Base-by-base conservation (phyloP, 92 coral and sea anemone species). In the Epizoanthus fatuus region DNA sequence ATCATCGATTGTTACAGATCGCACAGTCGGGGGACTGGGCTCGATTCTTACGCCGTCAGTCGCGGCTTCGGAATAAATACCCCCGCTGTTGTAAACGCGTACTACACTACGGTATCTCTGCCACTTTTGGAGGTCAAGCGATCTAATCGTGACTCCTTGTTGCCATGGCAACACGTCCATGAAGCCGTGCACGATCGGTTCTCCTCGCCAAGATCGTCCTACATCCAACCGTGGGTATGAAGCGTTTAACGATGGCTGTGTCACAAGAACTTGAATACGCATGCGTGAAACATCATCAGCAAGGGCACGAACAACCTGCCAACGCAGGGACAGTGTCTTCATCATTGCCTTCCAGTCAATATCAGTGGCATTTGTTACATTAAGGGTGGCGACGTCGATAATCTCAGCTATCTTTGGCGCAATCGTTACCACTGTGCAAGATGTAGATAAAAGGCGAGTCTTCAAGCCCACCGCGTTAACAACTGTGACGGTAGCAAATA, bases 21-120 rank as follows among this genome's bases (percentile, higher is more conserved):
- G 75, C 39, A 63, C 62, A 3, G 96, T 92, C 19, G 99, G 98
- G 11, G 93, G 84, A 54, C 89, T 80, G 3, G 98, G 95, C 38
- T 95, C 95, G 29, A 97, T 78, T 47, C 95, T 86, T 12, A 97
- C 44, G 5, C 99, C 98, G 69, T 97, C 96, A 45, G 96, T 93
- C 35, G 92, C 82, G 22, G 91, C 88, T 22, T 95, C 98, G 11
- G 81, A 63, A 47, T 86, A 97, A 35, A 97, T 83, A 3, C 86
- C 91, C 25, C 95, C 93, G 71, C 91, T 91, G 67, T 97, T 95
- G 88, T 92, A 93, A 29, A 90, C 91, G 54, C 94, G 90, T 25
- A 97, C 89, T 15, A 97, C 90, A 5, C 94, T 91, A 11, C 96
- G 95, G 73, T 97, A 97, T 58, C 85, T 84, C 83, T 88, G 90